These are phyloP conservation scores for Myopa tessellatipennis DNA, from an alignment of 2,888 invertebrate genomes.

Conservation along the genomic window DNA sequence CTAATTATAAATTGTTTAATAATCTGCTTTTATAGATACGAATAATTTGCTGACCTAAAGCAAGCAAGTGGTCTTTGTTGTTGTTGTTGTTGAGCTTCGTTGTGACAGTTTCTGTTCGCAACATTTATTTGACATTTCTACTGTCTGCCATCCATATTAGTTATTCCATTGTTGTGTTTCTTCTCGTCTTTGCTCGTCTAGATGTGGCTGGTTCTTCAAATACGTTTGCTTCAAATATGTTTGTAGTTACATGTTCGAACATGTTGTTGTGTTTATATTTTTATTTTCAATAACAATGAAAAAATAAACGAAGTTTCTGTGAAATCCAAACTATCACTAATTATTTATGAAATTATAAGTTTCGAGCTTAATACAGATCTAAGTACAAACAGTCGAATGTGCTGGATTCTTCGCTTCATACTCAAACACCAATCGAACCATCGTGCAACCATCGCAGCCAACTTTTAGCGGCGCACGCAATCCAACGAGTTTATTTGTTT, in stretches of 20 bases:
- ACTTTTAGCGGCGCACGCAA: constrained; percentile 1
- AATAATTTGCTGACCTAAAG: too few relatives aligned
- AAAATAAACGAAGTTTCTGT: too few relatives aligned
- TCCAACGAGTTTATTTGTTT: constrained; percentile 21
- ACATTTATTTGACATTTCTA: not conserved
- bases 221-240: not conserved
- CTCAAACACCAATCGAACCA: not conserved
- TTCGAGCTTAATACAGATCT: not conserved
- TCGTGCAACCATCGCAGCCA: not conserved
- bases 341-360: not conserved
- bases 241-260: not conserved
- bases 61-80: too few relatives aligned
- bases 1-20: too few relatives aligned
- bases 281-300: not conserved
- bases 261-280: constrained; percentile 6
- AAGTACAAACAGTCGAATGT: too few relatives aligned
- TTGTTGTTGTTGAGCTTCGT: not conserved
- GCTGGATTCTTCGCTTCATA: not conserved
- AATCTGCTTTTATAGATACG: too few relatives aligned
- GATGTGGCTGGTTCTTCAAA: not conserved
- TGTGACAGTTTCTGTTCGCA: not conserved
- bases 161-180: not conserved
- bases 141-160: not conserved
- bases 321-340: too few relatives aligned
- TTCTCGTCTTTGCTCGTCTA: not conserved